phyloP scores from a whole-genome alignment of 2,113 vertebrate species.

The Agapornis roseicollis region DNA sequence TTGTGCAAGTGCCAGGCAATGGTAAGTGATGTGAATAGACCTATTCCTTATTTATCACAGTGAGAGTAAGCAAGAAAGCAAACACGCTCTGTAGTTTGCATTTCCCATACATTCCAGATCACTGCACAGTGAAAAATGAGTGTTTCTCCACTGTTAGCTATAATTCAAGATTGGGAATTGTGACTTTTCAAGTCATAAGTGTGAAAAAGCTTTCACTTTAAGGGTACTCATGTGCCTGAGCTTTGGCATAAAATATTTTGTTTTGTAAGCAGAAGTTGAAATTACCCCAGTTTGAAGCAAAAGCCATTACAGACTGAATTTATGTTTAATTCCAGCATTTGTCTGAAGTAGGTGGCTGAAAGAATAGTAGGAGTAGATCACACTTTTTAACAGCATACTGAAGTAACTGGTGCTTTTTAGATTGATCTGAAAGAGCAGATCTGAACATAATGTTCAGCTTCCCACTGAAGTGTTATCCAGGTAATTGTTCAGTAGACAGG shows the following conservation, averaged over 20 bases:
- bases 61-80: neutral
- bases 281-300: constrained; percentile 32
- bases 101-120: constrained; percentile 7
- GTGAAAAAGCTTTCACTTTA: constrained; percentile 51
- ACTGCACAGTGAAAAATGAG: constrained; percentile 18
- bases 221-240: neutral
- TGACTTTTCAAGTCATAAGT: constrained; percentile 51
- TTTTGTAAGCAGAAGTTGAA: constrained; percentile 55
- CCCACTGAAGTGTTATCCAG: neutral
- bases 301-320: constrained; percentile 35
- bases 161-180: constrained; percentile 40
- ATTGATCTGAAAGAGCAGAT: neutral
- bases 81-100: neutral
- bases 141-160: constrained; percentile 46
- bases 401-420: neutral
- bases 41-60: neutral
- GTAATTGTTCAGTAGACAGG: neutral
- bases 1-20: neutral
- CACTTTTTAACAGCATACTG: neutral
- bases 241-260: constrained; percentile 44
- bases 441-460: neutral
- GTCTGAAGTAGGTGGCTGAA: neutral
- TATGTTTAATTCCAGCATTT: constrained; percentile 37
- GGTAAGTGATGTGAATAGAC: neutral
- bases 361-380: neutral